These are phyloP conservation scores for Prosopocoilus inquinatus DNA, from an alignment of 2,888 invertebrate genomes.

Conservation along the genomic window DNA sequence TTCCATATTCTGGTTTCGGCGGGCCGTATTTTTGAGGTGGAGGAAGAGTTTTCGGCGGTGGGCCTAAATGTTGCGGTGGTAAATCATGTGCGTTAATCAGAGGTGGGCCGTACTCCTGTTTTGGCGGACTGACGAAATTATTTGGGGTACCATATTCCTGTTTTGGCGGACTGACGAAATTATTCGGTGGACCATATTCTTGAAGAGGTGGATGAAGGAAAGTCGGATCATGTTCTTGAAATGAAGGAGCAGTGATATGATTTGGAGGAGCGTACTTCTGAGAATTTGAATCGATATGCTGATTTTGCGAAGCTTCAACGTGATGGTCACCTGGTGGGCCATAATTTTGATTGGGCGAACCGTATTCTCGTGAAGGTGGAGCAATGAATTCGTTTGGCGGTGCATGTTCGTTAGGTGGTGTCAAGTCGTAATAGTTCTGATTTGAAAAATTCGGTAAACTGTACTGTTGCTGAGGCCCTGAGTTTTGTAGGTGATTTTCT, in stretches of 20 bases:
- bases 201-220: not conserved
- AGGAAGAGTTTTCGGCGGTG: slow-evolving; percentile 22
- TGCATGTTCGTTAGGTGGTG: slow-evolving; percentile 6
- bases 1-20: slow-evolving; percentile 3
- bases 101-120: not conserved
- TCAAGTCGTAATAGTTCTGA: too few species aligned
- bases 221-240: not conserved
- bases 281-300: slow-evolving; percentile 34
- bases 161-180: not conserved
- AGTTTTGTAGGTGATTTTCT: slow-evolving; percentile 4
- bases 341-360: slow-evolving; percentile 20
- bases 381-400: slow-evolving; percentile 43
- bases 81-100: slow-evolving; percentile 15
- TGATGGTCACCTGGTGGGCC: slow-evolving; percentile 19
- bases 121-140: not conserved
- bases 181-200: slow-evolving; percentile 8
- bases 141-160: not conserved
- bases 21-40: slow-evolving; percentile 25
- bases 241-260: slow-evolving; percentile 11
- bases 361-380: slow-evolving; percentile 26
- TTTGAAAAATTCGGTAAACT: not conserved
- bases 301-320: slow-evolving; percentile 45
- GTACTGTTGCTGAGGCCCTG: not conserved
- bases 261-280: slow-evolving; percentile 27
- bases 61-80: slow-evolving; percentile 18